These are phyloP conservation scores for Phocoena sinus DNA, from an alignment of 2,113 vertebrate species.

Conservation along the genomic window DNA sequence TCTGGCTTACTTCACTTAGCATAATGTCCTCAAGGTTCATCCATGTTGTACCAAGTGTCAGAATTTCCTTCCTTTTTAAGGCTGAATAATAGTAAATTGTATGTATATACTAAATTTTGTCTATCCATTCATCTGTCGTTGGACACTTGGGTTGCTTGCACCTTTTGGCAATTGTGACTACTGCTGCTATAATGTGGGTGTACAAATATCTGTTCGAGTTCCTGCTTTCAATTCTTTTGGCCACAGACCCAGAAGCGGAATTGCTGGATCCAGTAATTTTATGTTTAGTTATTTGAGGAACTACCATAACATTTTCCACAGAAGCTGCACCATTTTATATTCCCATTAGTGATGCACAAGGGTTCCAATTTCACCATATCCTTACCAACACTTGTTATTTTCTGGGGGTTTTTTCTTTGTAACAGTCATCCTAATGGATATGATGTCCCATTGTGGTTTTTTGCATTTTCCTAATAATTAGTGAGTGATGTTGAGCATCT, in stretches of 20 bases:
- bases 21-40: neutral
- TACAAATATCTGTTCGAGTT: neutral
- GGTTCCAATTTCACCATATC: neutral
- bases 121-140: neutral
- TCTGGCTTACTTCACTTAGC: neutral
- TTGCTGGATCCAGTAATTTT: neutral
- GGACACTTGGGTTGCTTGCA: neutral
- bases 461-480: slow-evolving; percentile 2
- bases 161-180: neutral
- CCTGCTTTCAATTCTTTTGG: neutral
- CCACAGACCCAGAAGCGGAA: neutral
- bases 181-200: neutral
- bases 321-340: neutral
- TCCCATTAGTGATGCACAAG: neutral
- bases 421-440: neutral
- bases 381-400: neutral
- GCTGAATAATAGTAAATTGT: neutral
- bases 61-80: neutral
- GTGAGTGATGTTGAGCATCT: neutral
- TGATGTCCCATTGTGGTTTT: neutral
- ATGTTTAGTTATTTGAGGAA: slow-evolving; percentile 13
- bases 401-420: neutral
- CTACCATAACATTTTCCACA: neutral
- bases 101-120: neutral
- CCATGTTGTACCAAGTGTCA: neutral